Conservation (phyloP, 2,797 vertebrate genomes). For the Diplodus sargus region DNA sequence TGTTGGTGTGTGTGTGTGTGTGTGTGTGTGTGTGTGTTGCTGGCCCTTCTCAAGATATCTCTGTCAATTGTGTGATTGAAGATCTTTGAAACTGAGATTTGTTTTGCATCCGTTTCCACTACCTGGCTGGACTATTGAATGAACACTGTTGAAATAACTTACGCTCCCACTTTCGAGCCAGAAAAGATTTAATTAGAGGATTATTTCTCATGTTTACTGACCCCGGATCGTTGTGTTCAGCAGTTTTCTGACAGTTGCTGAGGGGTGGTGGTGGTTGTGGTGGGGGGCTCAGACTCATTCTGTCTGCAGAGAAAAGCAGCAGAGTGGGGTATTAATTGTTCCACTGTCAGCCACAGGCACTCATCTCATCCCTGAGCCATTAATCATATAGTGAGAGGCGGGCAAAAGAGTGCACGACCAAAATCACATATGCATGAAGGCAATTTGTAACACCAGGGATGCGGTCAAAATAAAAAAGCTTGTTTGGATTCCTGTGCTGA, state of each 20-base stretch:
- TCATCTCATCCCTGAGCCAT: conserved; percentile 55
- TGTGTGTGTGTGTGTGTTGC: neutral
- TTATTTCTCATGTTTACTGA: conserved; percentile 57
- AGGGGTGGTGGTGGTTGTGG: neutral
- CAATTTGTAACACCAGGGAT: conserved; percentile 48
- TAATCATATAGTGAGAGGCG: conserved; percentile 62
- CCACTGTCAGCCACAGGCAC: conserved; percentile 52
- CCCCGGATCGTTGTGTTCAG: conserved; percentile 26
- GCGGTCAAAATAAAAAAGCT: conserved; percentile 20
- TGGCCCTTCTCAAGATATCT: conserved; percentile 35
- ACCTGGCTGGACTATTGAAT: conserved; percentile 62
- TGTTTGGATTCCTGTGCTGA: neutral
- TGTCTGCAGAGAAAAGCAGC: conserved; percentile 46
- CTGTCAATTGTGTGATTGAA: conserved; percentile 45
- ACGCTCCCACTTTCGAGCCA: conserved; percentile 23
- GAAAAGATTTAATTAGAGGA: conserved; percentile 62
- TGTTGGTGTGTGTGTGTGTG: neutral
- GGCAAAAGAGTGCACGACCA: conserved; percentile 21
- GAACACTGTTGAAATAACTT: conserved; percentile 45
- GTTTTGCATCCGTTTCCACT: conserved; percentile 49
- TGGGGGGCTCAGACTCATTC: conserved; percentile 38
- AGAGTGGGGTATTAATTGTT: conserved; percentile 65
- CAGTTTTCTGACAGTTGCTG: conserved; percentile 48
- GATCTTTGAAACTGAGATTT: conserved; percentile 61
- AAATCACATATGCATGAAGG: conserved; percentile 60